These are phyloP conservation scores for Squalus acanthias DNA, from an alignment of 2,797 vertebrate genomes.

Conservation along the genomic window DNA sequence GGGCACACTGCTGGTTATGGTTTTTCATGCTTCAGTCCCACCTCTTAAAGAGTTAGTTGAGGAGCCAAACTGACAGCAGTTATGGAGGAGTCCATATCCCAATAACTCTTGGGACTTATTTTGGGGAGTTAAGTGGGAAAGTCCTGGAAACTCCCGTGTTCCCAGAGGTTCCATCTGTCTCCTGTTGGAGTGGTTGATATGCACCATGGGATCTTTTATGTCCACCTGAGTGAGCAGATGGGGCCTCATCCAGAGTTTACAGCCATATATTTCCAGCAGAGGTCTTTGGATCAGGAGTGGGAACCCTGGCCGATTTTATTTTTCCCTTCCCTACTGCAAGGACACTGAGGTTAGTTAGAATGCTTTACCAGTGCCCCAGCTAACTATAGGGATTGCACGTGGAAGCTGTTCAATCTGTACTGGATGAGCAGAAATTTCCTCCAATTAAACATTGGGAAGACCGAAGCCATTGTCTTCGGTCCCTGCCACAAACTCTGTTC, in stretches of 20 bases:
- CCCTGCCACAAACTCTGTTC: too few relatives aligned
- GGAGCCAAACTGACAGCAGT: not conserved
- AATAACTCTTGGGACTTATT: not conserved
- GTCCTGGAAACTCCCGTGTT: not conserved
- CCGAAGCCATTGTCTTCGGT: too few relatives aligned
- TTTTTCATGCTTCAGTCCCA: too few relatives aligned
- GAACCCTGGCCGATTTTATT: not conserved
- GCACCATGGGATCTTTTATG: not conserved
- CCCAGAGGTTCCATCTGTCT: too few relatives aligned
- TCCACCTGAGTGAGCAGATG: not conserved
- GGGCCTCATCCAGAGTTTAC: too few relatives aligned
- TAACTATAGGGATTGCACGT: not conserved
- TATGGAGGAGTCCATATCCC: not conserved
- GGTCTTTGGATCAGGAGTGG: not conserved
- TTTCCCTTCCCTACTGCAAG: not conserved
- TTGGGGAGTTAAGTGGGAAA: not conserved
- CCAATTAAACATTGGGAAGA: too few relatives aligned
- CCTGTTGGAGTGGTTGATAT: not conserved
- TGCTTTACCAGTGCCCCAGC: not conserved
- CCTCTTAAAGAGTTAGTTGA: too few relatives aligned
- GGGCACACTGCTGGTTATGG: not conserved
- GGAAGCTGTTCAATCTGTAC: not conserved
- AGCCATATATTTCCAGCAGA: too few relatives aligned
- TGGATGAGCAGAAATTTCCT: too few relatives aligned
- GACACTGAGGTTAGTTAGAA: not conserved